These are phyloP conservation scores for Incurvaria masculella DNA, from an alignment of 2,888 invertebrate species.

Conservation along the genomic window DNA sequence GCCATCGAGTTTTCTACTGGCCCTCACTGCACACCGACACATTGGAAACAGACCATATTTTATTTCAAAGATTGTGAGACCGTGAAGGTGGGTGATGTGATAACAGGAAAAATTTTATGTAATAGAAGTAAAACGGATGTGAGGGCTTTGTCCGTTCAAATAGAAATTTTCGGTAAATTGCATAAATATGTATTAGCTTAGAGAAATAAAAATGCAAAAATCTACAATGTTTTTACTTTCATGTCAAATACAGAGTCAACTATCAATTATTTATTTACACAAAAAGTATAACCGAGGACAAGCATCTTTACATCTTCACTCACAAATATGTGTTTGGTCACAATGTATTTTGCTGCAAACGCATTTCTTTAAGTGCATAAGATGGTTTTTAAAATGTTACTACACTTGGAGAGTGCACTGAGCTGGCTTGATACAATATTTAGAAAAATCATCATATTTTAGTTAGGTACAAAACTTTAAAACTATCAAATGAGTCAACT, in stretches of 20 bases:
- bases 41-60: constrained; percentile 95
- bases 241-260: neutral
- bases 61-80: constrained; percentile 71
- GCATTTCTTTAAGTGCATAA: too few relatives aligned
- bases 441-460: too few relatives aligned
- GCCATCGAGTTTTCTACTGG: constrained; percentile 74
- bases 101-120: constrained; percentile 69
- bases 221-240: neutral
- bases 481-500: too few relatives aligned
- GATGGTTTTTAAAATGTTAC: too few relatives aligned
- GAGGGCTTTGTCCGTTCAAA: constrained; percentile 67
- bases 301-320: too few relatives aligned
- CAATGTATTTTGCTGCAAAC: too few relatives aligned
- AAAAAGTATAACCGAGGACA: too few relatives aligned
- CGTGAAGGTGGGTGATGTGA: constrained; percentile 63
- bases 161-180: constrained; percentile 60
- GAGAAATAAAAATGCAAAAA: neutral
- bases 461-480: too few relatives aligned
- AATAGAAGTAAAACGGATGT: constrained; percentile 70
- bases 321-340: too few relatives aligned
- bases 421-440: too few relatives aligned
- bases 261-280: too few relatives aligned
- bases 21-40: constrained; percentile 71
- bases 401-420: too few relatives aligned
- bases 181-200: constrained; percentile 65